Conservation (phyloP, 2,113 vertebrate species). For the Bambusicola thoracicus region DNA sequence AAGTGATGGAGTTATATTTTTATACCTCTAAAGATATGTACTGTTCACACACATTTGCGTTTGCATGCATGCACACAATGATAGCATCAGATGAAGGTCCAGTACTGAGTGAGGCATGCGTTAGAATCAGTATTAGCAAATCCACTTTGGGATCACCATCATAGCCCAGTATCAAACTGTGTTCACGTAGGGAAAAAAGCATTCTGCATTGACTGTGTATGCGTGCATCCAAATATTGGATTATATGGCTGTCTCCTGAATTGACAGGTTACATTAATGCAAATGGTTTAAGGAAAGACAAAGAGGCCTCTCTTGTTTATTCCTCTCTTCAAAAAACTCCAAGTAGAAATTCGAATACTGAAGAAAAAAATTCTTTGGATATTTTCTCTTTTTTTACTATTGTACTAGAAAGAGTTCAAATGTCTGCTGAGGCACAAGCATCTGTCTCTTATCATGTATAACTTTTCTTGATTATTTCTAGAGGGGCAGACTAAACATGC, state of each 20-base stretch:
- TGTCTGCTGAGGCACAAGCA: slow-evolving; percentile 67
- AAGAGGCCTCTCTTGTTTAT: neutral
- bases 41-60: neutral
- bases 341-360: neutral
- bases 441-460: slow-evolving; percentile 82
- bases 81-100: neutral
- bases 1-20: neutral
- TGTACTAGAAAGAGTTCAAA: slow-evolving; percentile 68
- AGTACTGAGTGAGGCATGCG: neutral
- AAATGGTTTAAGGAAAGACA: neutral
- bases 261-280: neutral
- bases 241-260: neutral
- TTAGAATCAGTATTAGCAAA: neutral
- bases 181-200: neutral
- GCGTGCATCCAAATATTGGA: neutral
- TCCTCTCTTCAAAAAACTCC: neutral
- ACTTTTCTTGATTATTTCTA: slow-evolving; percentile 83
- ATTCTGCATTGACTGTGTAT: neutral
- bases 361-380: neutral
- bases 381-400: slow-evolving; percentile 41
- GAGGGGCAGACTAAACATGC: slow-evolving; percentile 80
- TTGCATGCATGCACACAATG: neutral
- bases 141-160: neutral
- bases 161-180: neutral
- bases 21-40: neutral